Base-by-base conservation (phyloP, 1,140 invertebrate genomes). In the Liolophura sinensis region DNA sequence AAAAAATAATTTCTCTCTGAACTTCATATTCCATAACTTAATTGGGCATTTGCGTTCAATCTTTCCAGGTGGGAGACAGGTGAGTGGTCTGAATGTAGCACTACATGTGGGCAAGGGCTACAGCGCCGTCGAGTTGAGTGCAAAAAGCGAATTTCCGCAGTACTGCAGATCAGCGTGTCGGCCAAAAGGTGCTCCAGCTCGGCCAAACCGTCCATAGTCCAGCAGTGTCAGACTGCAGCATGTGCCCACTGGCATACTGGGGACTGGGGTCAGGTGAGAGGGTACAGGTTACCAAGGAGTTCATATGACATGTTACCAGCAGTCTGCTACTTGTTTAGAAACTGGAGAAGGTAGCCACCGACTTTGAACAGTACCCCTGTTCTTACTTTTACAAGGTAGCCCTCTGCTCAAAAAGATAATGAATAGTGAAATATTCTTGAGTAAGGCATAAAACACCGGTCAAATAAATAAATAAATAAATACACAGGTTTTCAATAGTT, bases 191-290 rank as follows among this genome's bases (percentile, higher is more conserved):
- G 90, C 73, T 83, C 87, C 27, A 72, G 83, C 4, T 79, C 78
- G 20, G 77, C 84, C 18, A 88, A 87, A 70, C 90, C 91, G 0
- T 85, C 87, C 62, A 86, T 84, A 6, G 85, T 86, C 1, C 83
- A 89, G 72, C 85, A 86, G 4, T 92, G 91, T 59, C 88, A 87
- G 54, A 87, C 87, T 48, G 86, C 86, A 62, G 83, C 87, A 9
- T 92, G 90, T 76, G 87, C 87, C 24, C 89, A 88, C 69, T 93
- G 91, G 91, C 90, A 90, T 70, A 79, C 85, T 24, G 89, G 91
- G 22, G 87, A 89, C 1, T 92, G 91, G 91, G 82, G 87, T 3
- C 78, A 88, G 81, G 88, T 88, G 72, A 69, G 70, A 18, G 46
- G 7, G 15, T n/a, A n/a, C 31, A 11, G 25, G 20, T 46, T 61